Evolutionary conservation across 2,888 invertebrate species (phyloP).

Genomic region (Mythimna lalbum): DNA sequence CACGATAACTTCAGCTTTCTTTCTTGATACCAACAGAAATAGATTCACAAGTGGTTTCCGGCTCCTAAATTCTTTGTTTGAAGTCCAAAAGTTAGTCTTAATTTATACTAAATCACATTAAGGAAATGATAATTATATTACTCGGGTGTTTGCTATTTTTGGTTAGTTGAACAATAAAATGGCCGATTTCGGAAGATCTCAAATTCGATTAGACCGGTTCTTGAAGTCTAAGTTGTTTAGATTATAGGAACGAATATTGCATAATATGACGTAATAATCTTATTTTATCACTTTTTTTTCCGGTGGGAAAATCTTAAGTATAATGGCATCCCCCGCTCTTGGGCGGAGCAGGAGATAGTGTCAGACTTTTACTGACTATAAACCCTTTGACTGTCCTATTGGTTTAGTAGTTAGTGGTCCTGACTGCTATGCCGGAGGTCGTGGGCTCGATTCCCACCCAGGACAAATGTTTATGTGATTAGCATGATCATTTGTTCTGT

Average conservation of each 20-base stretch:
- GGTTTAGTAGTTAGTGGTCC: too few species aligned
- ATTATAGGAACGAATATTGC: background rate
- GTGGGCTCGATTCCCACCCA: too few species aligned
- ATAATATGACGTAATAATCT: background rate
- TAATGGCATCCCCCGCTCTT: too few species aligned
- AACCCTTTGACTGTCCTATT: too few species aligned
- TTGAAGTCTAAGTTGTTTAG: constrained; percentile 32
- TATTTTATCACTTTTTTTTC: background rate
- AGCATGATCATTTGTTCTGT: too few species aligned
- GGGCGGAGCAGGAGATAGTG: too few species aligned
- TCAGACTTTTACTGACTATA: too few species aligned
- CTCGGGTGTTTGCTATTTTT: constrained; percentile 22
- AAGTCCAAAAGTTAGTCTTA: constrained; percentile 26
- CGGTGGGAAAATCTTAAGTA: too few species aligned
- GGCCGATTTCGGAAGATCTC: background rate
- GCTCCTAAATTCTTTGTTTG: constrained; percentile 26
- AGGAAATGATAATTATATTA: constrained; percentile 28
- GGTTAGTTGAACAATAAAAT: constrained; percentile 32
- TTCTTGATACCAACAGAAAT: constrained; percentile 4
- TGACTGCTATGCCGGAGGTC: too few species aligned
- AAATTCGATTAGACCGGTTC: constrained; percentile 24
- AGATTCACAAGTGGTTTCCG: constrained; percentile 30
- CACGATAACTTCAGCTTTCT: constrained; percentile 1
- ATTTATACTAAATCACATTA: constrained; percentile 24
- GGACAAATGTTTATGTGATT: too few species aligned